phyloP scores from a whole-genome alignment of 2,888 invertebrate genomes.

The Amphipoea lucens region DNA sequence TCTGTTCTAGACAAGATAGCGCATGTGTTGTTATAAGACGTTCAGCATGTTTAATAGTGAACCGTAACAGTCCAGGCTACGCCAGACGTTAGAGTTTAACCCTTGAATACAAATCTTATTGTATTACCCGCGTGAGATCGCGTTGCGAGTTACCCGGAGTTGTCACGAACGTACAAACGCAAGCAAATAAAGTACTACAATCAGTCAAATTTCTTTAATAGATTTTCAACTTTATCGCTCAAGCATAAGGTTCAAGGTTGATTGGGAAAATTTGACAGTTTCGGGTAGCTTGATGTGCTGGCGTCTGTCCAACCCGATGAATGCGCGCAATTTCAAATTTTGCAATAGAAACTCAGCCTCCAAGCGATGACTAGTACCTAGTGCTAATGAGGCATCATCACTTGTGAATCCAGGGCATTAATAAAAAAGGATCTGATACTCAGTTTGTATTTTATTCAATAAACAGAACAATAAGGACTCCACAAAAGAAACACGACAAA shows the following conservation, averaged over 20 bases:
- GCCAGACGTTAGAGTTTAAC: not conserved
- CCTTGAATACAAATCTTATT: too few species aligned
- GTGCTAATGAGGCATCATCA: not conserved
- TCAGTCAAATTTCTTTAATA: too few species aligned
- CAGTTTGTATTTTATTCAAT: not conserved
- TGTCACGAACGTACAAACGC: not conserved
- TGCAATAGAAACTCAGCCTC: not conserved
- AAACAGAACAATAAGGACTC: not conserved
- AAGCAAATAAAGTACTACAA: too few species aligned
- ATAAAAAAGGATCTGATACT: not conserved
- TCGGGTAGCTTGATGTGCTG: too few species aligned
- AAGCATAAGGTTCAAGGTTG: too few species aligned
- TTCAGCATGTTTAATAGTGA: not conserved
- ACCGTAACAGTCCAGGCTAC: not conserved
- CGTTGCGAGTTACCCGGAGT: not conserved
- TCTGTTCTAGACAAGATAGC: not conserved
- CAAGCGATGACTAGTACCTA: not conserved
- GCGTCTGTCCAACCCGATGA: too few species aligned
- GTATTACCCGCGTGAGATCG: too few species aligned
- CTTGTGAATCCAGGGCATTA: not conserved
- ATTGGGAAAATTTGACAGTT: too few species aligned
- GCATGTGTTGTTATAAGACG: not conserved
- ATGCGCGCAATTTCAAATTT: not conserved
- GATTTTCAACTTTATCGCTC: too few species aligned
- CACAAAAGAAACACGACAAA: constrained; percentile 9